A percentile compares a stretch with the other conserved stretches of the same genome.
Evolutionary conservation across 2,888 invertebrate genomes (phyloP).

Genomic region (Ptychoptera contaminata): DNA sequence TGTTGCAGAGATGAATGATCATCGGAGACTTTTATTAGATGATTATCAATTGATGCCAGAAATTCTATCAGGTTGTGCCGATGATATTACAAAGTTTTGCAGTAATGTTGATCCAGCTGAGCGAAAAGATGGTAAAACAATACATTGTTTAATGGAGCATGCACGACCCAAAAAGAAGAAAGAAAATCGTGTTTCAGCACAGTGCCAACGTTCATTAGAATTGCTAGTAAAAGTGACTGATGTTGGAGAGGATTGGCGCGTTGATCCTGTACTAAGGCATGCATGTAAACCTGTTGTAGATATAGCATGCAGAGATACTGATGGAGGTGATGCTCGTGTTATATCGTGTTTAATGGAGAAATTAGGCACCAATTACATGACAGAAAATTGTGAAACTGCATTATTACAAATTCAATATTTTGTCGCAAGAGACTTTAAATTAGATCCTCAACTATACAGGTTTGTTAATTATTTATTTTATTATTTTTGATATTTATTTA

Average conservation of each 20-base stretch:
- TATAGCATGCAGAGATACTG: slow-evolving; percentile 53
- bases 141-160: slow-evolving; percentile 91
- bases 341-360: slow-evolving; percentile 92
- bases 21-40: slow-evolving; percentile 80
- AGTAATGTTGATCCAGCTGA: slow-evolving; percentile 28
- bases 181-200: slow-evolving; percentile 47
- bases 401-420: slow-evolving; percentile 95
- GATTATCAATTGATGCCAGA: slow-evolving; percentile 90
- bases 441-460: slow-evolving; percentile 74
- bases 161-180: slow-evolving; percentile 48
- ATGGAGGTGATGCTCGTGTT: slow-evolving; percentile 63
- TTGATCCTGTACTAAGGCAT: slow-evolving; percentile 77
- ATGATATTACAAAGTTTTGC: slow-evolving; percentile 67
- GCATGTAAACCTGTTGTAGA: slow-evolving; percentile 78
- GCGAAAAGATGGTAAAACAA: slow-evolving; percentile 66
- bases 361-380: slow-evolving; percentile 71
- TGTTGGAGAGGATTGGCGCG: slow-evolving; percentile 89
- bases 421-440: slow-evolving; percentile 83
- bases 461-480: background rate
- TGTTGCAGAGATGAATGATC: slow-evolving; percentile 75
- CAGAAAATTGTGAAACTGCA: slow-evolving; percentile 74
- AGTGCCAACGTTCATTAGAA: slow-evolving; percentile 67
- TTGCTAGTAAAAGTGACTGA: slow-evolving; percentile 71
- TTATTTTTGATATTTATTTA: too few species aligned
- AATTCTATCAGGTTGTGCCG: slow-evolving; percentile 71